phyloP scores from a whole-genome alignment of 1,140 invertebrate genomes.

The Magallana gigas region DNA sequence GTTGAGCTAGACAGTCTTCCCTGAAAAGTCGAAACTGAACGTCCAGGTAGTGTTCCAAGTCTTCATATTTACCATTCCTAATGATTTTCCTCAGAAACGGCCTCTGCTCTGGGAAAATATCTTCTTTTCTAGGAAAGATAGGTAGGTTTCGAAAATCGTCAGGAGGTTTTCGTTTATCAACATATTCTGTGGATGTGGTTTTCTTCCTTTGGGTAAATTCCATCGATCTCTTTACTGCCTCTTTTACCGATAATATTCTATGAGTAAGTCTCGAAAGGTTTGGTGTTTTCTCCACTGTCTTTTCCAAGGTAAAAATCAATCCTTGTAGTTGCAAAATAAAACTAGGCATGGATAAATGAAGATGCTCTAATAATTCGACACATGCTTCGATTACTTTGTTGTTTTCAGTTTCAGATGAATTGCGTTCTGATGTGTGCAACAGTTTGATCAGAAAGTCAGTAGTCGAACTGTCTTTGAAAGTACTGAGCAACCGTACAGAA shows the following conservation, averaged over 20 bases:
- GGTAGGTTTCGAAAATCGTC: constrained; percentile 72
- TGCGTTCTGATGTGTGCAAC: not conserved
- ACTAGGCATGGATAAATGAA: not conserved
- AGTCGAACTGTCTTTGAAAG: not conserved
- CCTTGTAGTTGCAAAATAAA: constrained; percentile 10
- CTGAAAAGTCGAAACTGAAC: constrained; percentile 87
- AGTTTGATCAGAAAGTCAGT: constrained; percentile 8
- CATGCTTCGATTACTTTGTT: not conserved
- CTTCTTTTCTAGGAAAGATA: constrained; percentile 66
- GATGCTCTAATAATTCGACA: constrained; percentile 18
- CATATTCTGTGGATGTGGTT: not conserved
- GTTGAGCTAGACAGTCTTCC: constrained; percentile 83
- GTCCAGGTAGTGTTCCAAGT: constrained; percentile 87
- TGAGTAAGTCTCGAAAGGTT: not conserved
- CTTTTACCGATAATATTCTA: not conserved
- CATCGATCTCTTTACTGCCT: not conserved
- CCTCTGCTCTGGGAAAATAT: constrained; percentile 32
- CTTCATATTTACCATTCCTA: constrained; percentile 82
- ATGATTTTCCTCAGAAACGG: constrained; percentile 83
- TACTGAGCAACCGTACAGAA: not conserved
- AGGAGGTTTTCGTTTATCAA: constrained; percentile 56
- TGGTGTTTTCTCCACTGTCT: not conserved
- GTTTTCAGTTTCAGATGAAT: not conserved
- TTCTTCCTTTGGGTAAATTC: not conserved
- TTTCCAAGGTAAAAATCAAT: not conserved